These are phyloP conservation scores for Drosophila sp. DNA, from an alignment of 1,140 invertebrate genomes.

Conservation along the genomic window DNA sequence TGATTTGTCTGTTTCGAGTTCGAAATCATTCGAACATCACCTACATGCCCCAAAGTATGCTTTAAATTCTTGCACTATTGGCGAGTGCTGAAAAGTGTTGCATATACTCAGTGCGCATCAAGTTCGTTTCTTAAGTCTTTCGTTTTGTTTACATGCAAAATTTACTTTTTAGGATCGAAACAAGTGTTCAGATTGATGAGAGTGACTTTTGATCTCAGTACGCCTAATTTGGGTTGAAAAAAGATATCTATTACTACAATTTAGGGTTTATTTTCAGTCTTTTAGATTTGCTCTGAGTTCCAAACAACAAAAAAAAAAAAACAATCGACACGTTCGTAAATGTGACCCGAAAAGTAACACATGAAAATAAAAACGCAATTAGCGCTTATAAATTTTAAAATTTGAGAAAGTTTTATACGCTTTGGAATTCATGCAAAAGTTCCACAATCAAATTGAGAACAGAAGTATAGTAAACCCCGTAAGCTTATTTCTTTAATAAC, in stretches of 20 bases:
- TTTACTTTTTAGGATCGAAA: background rate
- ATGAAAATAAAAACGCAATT: background rate
- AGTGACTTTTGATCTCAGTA: background rate
- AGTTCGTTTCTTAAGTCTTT: conserved; percentile 69
- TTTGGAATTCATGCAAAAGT: conserved; percentile 2
- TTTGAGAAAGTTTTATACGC: background rate
- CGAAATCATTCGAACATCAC: background rate
- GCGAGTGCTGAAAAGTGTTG: conserved; percentile 12
- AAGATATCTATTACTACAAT: no score
- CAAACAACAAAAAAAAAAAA: background rate
- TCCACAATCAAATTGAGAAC: background rate
- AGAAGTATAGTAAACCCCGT: background rate
- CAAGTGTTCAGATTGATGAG: no score
- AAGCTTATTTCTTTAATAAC: no score
- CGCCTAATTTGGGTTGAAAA: no score
- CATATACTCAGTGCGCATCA: conserved; percentile 12
- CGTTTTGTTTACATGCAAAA: conserved; percentile 24
- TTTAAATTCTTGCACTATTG: background rate
- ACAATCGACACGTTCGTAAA: background rate
- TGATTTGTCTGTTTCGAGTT: background rate
- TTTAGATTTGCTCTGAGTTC: background rate
- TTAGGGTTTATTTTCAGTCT: no score
- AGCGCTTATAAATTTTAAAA: background rate
- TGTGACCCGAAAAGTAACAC: background rate
- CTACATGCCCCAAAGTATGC: conserved; percentile 33